Evolutionary conservation across 2,888 invertebrate genomes (phyloP).

Genomic region (Mythimna albipuncta): DNA sequence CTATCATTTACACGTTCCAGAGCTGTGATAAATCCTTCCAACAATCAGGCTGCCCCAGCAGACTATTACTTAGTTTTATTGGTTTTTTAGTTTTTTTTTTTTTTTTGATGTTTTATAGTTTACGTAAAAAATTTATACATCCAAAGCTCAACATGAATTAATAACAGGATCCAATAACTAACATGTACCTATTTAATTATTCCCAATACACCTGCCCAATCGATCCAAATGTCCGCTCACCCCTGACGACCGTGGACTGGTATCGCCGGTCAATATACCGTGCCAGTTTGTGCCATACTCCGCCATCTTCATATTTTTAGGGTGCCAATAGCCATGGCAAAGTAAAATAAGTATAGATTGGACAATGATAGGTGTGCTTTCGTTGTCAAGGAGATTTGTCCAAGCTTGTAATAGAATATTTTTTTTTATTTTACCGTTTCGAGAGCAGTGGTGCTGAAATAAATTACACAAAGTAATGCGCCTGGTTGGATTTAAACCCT

Average conservation of each 20-base stretch:
- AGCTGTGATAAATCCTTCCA: too few relatives aligned
- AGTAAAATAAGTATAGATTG: conserved; percentile 27
- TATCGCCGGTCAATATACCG: conserved; percentile 73
- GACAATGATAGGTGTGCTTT: conserved; percentile 10
- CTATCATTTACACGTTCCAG: too few relatives aligned
- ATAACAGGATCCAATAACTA: not conserved
- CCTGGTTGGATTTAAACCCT: too few relatives aligned
- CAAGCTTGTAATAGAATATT: too few relatives aligned
- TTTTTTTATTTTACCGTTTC: too few relatives aligned
- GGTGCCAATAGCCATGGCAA: conserved; percentile 61
- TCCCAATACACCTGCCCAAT: conserved; percentile 58
- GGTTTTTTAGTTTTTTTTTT: not conserved
- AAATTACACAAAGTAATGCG: too few relatives aligned
- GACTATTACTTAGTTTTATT: too few relatives aligned
- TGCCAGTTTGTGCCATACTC: conserved; percentile 72
- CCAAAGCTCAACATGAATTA: too few relatives aligned
- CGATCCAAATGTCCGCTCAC: conserved; percentile 57
- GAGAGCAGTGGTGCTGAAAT: too few relatives aligned
- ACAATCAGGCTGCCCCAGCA: too few relatives aligned
- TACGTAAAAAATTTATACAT: not conserved
- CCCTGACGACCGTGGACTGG: conserved; percentile 60
- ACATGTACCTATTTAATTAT: conserved; percentile 18
- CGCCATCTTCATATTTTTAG: conserved; percentile 62
- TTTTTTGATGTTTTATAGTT: too few relatives aligned
- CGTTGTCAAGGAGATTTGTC: conserved; percentile 50